Conservation (phyloP, 1,140 invertebrate genomes). For the Brachionus sp. region DNA sequence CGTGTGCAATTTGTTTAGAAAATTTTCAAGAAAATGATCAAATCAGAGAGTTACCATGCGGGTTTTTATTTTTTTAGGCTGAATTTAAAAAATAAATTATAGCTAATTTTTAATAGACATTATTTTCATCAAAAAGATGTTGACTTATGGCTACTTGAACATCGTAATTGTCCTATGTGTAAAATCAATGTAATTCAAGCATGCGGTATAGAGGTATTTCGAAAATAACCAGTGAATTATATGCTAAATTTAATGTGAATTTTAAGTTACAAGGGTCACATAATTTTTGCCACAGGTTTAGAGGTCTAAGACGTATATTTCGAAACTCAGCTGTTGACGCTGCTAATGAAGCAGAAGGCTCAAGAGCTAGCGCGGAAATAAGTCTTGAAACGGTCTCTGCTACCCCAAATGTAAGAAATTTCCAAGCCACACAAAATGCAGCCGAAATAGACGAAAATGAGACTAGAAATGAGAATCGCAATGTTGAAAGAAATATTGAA, state of each 20-base stretch:
- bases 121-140: constrained; percentile 89
- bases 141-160: constrained; percentile 86
- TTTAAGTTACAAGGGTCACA: neutral
- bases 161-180: constrained; percentile 89
- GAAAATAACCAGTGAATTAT: neutral
- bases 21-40: constrained; percentile 34
- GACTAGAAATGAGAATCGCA: neutral
- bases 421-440: neutral
- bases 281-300: neutral
- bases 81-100: neutral
- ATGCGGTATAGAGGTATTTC: constrained; percentile 65
- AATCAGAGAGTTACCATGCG: constrained; percentile 39
- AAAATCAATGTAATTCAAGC: constrained; percentile 89
- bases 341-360: neutral
- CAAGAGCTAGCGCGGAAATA: neutral
- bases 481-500: neutral
- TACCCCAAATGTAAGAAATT: neutral
- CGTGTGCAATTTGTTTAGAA: constrained; percentile 46
- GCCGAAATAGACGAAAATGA: neutral
- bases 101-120: constrained; percentile 65
- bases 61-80: neutral
- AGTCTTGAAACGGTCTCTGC: neutral
- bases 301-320: neutral
- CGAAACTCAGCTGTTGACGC: neutral
- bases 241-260: neutral